Evolutionary conservation across 2,888 invertebrate species (phyloP).

Genomic region (Agrochola circellaris): DNA sequence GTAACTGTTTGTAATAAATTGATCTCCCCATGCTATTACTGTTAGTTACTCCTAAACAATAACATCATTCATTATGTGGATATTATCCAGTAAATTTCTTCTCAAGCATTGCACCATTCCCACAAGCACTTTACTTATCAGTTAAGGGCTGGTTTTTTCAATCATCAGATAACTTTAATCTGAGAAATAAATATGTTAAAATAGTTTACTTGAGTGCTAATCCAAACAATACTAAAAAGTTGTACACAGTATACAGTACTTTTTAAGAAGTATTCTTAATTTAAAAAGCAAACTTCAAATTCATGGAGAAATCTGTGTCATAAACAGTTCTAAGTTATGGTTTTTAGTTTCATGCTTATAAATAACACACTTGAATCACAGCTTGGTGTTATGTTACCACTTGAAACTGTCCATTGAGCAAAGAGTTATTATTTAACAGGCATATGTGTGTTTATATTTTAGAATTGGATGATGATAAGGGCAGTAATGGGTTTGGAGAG

Average conservation of each 20-base stretch:
- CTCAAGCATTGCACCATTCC: not conserved
- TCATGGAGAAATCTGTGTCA: too few relatives aligned
- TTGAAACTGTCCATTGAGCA: not conserved
- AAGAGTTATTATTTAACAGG: not conserved
- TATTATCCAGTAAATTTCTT: not conserved
- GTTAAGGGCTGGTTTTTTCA: not conserved
- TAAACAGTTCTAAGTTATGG: not conserved
- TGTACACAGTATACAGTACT: too few relatives aligned
- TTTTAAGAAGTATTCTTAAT: not conserved
- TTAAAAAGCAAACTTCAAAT: not conserved
- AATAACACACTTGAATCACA: slow-evolving; percentile 16
- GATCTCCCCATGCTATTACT: not conserved
- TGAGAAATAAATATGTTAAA: not conserved
- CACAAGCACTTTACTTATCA: not conserved
- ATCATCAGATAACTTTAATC: not conserved
- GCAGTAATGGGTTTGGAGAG: slow-evolving; percentile 80
- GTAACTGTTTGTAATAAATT: not conserved
- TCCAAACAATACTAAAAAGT: not conserved
- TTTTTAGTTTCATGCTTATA: not conserved
- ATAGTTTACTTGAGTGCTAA: not conserved
- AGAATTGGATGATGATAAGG: slow-evolving; percentile 73
- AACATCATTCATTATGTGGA: not conserved
- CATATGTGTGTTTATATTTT: slow-evolving; percentile 28
- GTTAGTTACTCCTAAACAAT: not conserved
- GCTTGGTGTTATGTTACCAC: slow-evolving; percentile 37